A percentile compares a stretch with the other conserved stretches of the same genome.
These are phyloP conservation scores for Bovichtus diacanthus DNA, from an alignment of 2,797 vertebrate species.

Conservation along the genomic window DNA sequence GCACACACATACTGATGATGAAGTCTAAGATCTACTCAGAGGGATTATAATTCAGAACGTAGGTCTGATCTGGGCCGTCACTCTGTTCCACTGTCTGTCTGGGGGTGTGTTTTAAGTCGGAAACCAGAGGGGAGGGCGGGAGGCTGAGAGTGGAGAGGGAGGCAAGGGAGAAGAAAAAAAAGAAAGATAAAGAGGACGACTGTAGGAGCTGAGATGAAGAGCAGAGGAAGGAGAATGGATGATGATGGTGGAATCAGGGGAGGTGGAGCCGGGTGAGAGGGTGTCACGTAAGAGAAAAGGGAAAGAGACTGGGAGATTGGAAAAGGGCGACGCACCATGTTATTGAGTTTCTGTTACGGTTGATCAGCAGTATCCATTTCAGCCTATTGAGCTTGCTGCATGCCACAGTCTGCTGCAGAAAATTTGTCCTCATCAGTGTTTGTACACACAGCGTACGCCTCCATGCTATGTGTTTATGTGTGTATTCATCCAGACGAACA, in stretches of 20 bases:
- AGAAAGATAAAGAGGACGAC: slow-evolving; percentile 70
- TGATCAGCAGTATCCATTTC: slow-evolving; percentile 81
- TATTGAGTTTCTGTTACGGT: slow-evolving; percentile 74
- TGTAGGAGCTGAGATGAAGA: slow-evolving; percentile 59
- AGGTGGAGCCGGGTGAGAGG: slow-evolving; percentile 51
- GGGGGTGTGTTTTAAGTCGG: slow-evolving; percentile 59
- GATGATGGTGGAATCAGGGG: slow-evolving; percentile 66
- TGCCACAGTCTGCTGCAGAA: slow-evolving; percentile 63
- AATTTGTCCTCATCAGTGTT: slow-evolving; percentile 60
- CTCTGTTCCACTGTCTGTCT: slow-evolving; percentile 70
- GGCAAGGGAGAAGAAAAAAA: slow-evolving; percentile 37
- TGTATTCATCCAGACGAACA: slow-evolving; percentile 23
- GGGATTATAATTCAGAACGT: slow-evolving; percentile 80
- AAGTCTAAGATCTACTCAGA: slow-evolving; percentile 84
- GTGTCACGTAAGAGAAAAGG: slow-evolving; percentile 48
- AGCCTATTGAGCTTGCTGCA: slow-evolving; percentile 71
- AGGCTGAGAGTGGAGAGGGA: slow-evolving; percentile 1
- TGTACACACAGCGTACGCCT: slow-evolving; percentile 25
- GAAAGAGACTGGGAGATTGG: slow-evolving; percentile 62
- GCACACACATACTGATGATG: slow-evolving; percentile 79
- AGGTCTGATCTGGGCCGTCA: slow-evolving; percentile 73
- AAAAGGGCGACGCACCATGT: slow-evolving; percentile 60
- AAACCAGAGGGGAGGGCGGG: slow-evolving; percentile 41
- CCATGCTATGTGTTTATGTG: slow-evolving; percentile 32
- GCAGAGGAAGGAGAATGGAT: slow-evolving; percentile 67